Percentiles rank a stretch among this genome's conserved stretches.
Conservation (phyloP, 2,113 vertebrate genomes). For the Salvelinus fontinalis region DNA sequence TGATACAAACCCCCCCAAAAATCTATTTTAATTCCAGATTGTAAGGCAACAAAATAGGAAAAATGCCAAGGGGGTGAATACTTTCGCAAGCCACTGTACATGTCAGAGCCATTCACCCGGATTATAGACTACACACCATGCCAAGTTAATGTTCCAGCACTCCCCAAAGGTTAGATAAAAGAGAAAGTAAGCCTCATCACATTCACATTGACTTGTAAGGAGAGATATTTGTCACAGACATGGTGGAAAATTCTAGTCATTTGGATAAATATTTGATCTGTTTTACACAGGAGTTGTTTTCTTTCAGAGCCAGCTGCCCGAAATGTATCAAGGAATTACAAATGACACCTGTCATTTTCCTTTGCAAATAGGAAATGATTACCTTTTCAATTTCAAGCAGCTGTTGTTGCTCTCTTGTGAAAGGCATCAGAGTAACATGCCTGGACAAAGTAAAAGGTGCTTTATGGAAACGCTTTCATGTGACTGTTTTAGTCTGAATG, state of each 20-base stretch:
- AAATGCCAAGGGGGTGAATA: no score
- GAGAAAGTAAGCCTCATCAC: conserved; percentile 43
- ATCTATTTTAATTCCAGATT: no score
- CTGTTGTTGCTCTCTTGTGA: conserved; percentile 47
- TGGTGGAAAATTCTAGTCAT: conserved; percentile 10
- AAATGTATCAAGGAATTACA: conserved; percentile 43
- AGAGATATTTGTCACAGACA: conserved; percentile 40
- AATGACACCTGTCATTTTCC: conserved; percentile 46
- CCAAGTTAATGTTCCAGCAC: conserved; percentile 46
- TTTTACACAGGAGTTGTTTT: conserved; percentile 28
- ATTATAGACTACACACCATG: conserved; percentile 31
- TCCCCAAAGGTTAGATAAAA: conserved; percentile 38
- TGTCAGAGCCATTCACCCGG: background rate
- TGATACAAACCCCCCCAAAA: no score
- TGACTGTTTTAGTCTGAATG: conserved; percentile 1
- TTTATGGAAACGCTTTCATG: conserved; percentile 28
- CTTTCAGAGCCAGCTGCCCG: conserved; percentile 29
- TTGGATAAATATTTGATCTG: conserved; percentile 39
- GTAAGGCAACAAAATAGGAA: no score
- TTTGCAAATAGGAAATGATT: conserved; percentile 47
- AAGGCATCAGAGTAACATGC: background rate
- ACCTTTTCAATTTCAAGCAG: conserved; percentile 48
- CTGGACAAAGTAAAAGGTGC: conserved; percentile 31
- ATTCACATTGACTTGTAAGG: conserved; percentile 37
- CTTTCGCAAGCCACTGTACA: background rate